Evolutionary conservation across 2,888 invertebrate genomes (phyloP).

Genomic region (Acheta domesticus): DNA sequence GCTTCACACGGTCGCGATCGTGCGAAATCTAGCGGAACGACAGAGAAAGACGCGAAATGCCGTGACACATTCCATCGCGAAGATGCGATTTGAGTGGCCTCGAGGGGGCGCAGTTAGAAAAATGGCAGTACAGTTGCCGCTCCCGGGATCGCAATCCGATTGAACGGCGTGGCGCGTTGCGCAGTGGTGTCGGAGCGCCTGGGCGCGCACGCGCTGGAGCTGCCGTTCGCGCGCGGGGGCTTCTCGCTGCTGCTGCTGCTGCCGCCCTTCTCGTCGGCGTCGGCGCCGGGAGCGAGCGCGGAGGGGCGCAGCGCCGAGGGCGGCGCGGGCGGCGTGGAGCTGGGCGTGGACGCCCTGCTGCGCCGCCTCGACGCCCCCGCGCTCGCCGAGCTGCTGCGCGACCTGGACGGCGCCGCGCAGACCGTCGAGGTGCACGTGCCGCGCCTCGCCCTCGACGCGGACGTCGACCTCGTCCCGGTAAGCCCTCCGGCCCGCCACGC

Average conservation of each 20-base stretch:
- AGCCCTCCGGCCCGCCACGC: slow-evolving; percentile 45
- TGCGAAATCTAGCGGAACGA: too few species aligned
- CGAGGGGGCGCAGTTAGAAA: too few species aligned
- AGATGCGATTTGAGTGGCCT: too few species aligned
- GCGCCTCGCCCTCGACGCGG: slow-evolving; percentile 61
- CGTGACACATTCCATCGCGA: too few species aligned
- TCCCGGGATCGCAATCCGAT: too few species aligned
- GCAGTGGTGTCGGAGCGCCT: slow-evolving; percentile 72
- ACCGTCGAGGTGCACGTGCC: slow-evolving; percentile 78
- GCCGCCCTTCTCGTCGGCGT: slow-evolving; percentile 64
- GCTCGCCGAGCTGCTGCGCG: too few species aligned
- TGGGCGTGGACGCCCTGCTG: slow-evolving; percentile 62
- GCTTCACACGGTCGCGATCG: too few species aligned
- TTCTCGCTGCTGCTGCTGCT: slow-evolving; percentile 81
- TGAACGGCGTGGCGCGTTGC: too few species aligned
- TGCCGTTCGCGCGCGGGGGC: slow-evolving; percentile 80
- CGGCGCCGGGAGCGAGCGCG: too few species aligned
- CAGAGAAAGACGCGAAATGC: too few species aligned
- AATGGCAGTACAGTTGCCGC: too few species aligned
- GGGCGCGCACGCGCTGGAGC: slow-evolving; percentile 75
- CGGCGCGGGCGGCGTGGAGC: slow-evolving; percentile 48
- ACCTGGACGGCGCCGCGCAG: slow-evolving; percentile 46
- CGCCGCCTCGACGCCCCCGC: slow-evolving; percentile 18
- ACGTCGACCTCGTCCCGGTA: slow-evolving; percentile 63
- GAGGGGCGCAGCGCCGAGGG: slow-evolving; percentile 27